Percentiles rank a stretch among this genome's conserved stretches.
Evolutionary conservation across 2,888 invertebrate genomes (phyloP).

Genomic region (Trachelus troglodyta): DNA sequence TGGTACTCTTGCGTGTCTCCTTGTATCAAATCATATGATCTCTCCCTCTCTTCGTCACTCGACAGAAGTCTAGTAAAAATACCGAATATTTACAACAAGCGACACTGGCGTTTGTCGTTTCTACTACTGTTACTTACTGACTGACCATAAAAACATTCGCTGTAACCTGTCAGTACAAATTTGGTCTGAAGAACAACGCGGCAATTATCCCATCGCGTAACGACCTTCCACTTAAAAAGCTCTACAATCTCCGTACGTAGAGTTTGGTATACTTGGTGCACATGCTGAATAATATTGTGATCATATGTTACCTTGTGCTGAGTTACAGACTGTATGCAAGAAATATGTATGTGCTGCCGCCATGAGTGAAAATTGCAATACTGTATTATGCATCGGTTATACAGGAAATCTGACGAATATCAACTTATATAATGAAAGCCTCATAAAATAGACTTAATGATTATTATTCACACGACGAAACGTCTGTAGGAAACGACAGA

Average conservation of each 20-base stretch:
- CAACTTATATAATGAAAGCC: neutral
- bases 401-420: neutral
- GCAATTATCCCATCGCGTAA: neutral
- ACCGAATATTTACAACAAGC: neutral
- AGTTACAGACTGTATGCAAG: neutral
- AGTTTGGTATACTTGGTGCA: neutral
- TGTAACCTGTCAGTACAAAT: neutral
- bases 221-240: neutral
- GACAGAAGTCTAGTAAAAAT: neutral
- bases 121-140: neutral
- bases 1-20: neutral
- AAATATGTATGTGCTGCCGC: neutral
- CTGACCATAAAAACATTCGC: neutral
- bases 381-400: neutral
- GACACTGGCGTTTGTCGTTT: neutral
- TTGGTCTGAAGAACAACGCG: neutral
- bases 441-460: neutral
- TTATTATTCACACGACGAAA: neutral
- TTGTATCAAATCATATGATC: neutral
- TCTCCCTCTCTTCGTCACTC: neutral
- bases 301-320: neutral
- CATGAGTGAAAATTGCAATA: neutral
- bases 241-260: neutral
- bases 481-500: neutral
- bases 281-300: neutral